These are phyloP conservation scores for Crocidura indochinensis DNA, from an alignment of 2,797 vertebrate species.

Conservation along the genomic window DNA sequence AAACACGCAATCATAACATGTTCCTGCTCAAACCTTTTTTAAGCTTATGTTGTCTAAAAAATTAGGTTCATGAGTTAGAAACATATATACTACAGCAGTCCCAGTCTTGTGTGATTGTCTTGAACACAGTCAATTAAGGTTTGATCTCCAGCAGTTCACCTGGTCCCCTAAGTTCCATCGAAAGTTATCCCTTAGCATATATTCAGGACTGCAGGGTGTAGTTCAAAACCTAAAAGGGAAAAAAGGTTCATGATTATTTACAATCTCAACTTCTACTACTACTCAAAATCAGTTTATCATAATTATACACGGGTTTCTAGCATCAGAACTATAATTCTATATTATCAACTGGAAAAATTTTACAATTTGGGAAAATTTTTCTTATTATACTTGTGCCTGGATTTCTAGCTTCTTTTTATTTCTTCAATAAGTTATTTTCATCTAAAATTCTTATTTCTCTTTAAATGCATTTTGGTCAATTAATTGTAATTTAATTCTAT, in stretches of 20 bases:
- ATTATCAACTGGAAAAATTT: too few relatives aligned
- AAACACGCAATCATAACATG: background rate
- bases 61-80: background rate
- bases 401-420: constrained; percentile 36
- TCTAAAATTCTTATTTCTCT: constrained; percentile 38
- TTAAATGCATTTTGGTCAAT: constrained; percentile 23
- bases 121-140: too few relatives aligned
- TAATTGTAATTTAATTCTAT: constrained; percentile 4
- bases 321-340: too few relatives aligned
- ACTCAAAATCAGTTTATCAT: constrained; percentile 2
- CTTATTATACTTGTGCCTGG: too few relatives aligned
- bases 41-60: background rate
- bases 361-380: too few relatives aligned
- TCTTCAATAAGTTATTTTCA: background rate
- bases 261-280: background rate
- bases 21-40: constrained; percentile 3
- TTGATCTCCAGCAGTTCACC: too few relatives aligned
- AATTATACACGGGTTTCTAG: background rate
- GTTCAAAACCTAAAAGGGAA: too few relatives aligned
- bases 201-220: too few relatives aligned
- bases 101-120: too few relatives aligned
- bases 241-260: background rate
- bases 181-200: too few relatives aligned
- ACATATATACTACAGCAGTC: too few relatives aligned
- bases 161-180: too few relatives aligned